phyloP scores from a whole-genome alignment of 2,113 vertebrate genomes.

The Nothobranchius furzeri region DNA sequence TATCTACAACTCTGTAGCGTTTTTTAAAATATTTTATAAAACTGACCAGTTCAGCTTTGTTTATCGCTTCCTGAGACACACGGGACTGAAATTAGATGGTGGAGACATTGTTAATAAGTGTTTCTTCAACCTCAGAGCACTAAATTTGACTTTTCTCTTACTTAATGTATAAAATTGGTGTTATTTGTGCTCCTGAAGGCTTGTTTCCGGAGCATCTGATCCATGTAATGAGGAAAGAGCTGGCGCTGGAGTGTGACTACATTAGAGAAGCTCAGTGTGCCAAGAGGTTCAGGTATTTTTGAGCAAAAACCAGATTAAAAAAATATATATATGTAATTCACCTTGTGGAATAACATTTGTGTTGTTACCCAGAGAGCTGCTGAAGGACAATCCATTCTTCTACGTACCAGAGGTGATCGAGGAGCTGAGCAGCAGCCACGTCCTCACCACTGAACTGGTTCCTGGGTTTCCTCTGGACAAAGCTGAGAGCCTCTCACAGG shows the following conservation, averaged over 20 bases:
- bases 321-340: too few species aligned
- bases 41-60: too few species aligned
- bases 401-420: slow-evolving; percentile 91
- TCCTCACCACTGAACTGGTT: slow-evolving; percentile 94
- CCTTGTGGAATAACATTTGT: not conserved
- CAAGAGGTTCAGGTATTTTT: slow-evolving; percentile 87
- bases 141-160: too few species aligned
- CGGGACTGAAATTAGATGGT: too few species aligned
- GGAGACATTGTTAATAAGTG: too few species aligned
- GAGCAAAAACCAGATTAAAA: too few species aligned
- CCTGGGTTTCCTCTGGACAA: slow-evolving; percentile 93
- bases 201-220: slow-evolving; percentile 97
- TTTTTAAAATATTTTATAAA: too few species aligned
- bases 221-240: slow-evolving; percentile 89
- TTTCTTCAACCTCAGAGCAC: too few species aligned
- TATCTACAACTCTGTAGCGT: too few species aligned
- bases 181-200: slow-evolving; percentile 74
- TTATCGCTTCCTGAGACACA: too few species aligned
- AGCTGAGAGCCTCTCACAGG: slow-evolving; percentile 86
- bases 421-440: slow-evolving; percentile 85
- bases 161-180: not conserved
- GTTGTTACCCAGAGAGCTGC: slow-evolving; percentile 81
- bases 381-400: slow-evolving; percentile 94
- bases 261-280: slow-evolving; percentile 91
- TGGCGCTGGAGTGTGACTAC: slow-evolving; percentile 95